Percentiles rank a stretch among this genome's conserved stretches.
These are phyloP conservation scores for Dasypus novemcinctus DNA, from an alignment of 2,113 vertebrate species.

Conservation along the genomic window DNA sequence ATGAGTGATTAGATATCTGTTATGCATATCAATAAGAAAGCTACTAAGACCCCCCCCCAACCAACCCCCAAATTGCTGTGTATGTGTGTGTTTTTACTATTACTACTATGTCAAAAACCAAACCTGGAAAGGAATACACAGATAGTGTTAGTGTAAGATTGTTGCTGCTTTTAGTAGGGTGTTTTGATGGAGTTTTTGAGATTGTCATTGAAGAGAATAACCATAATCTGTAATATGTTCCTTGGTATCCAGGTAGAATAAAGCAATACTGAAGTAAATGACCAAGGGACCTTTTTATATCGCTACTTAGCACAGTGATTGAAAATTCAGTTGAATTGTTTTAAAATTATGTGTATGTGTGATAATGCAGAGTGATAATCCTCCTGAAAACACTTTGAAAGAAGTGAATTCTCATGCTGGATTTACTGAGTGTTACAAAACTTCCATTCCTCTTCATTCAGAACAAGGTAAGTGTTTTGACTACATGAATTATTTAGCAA, in stretches of 20 bases:
- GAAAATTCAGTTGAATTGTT: slow-evolving; percentile 35
- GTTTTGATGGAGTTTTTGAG: slow-evolving; percentile 25
- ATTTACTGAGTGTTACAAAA: slow-evolving; percentile 88
- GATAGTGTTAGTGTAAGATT: neutral
- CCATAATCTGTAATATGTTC: neutral
- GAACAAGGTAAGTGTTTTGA: slow-evolving; percentile 86
- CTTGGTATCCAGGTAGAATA: neutral
- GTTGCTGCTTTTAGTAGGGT: neutral
- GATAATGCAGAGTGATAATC: slow-evolving; percentile 77
- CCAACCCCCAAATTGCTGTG: neutral
- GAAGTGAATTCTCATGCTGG: slow-evolving; percentile 90
- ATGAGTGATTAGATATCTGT: neutral
- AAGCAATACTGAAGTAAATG: slow-evolving; percentile 16
- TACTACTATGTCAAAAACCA: neutral
- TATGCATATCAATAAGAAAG: neutral
- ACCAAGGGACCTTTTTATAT: neutral
- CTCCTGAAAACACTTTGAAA: slow-evolving; percentile 84
- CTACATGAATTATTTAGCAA: slow-evolving; percentile 2
- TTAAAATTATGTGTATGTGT: slow-evolving; percentile 29
- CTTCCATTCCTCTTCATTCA: slow-evolving; percentile 84
- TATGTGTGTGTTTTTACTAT: neutral
- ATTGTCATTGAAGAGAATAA: slow-evolving; percentile 28
- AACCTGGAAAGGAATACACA: neutral
- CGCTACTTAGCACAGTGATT: neutral
- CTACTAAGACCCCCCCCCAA: neutral